phyloP scores from a whole-genome alignment of 2,797 vertebrate species.

The Champsocephalus gunnari region DNA sequence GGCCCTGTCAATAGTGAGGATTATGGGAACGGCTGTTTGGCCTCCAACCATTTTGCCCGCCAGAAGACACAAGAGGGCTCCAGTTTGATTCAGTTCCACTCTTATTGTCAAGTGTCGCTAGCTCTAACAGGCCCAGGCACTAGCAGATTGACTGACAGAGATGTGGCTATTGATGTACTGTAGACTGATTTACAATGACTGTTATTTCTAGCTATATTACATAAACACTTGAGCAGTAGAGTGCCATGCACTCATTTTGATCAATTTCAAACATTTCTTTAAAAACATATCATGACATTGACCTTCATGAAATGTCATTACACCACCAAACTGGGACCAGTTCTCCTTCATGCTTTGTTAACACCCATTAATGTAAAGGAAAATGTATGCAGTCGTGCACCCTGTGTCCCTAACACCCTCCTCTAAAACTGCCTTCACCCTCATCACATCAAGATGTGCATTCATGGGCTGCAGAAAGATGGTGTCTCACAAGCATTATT shows the following conservation, averaged over 20 bases:
- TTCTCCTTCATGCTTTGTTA: slow-evolving; percentile 48
- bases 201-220: slow-evolving; percentile 10
- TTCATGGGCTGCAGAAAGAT: slow-evolving; percentile 66
- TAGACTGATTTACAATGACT: slow-evolving; percentile 24
- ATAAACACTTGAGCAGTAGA: slow-evolving; percentile 15
- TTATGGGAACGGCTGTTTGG: slow-evolving; percentile 80
- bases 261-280: not conserved
- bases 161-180: slow-evolving; percentile 55
- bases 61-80: slow-evolving; percentile 81
- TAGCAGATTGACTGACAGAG: slow-evolving; percentile 50
- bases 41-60: slow-evolving; percentile 78
- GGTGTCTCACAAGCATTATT: slow-evolving; percentile 67
- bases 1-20: slow-evolving; percentile 77
- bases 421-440: slow-evolving; percentile 26
- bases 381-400: slow-evolving; percentile 33
- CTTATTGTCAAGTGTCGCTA: slow-evolving; percentile 78
- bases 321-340: slow-evolving; percentile 1
- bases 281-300: slow-evolving; percentile 3
- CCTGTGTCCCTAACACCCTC: slow-evolving; percentile 15
- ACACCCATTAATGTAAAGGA: slow-evolving; percentile 35
- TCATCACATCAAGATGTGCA: slow-evolving; percentile 56
- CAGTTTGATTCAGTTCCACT: slow-evolving; percentile 77
- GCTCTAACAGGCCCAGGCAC: slow-evolving; percentile 48
- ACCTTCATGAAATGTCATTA: slow-evolving; percentile 22
- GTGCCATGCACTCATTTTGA: slow-evolving; percentile 5